phyloP scores from a whole-genome alignment of 2,888 invertebrate species.

The Drosophila picticornis region DNA sequence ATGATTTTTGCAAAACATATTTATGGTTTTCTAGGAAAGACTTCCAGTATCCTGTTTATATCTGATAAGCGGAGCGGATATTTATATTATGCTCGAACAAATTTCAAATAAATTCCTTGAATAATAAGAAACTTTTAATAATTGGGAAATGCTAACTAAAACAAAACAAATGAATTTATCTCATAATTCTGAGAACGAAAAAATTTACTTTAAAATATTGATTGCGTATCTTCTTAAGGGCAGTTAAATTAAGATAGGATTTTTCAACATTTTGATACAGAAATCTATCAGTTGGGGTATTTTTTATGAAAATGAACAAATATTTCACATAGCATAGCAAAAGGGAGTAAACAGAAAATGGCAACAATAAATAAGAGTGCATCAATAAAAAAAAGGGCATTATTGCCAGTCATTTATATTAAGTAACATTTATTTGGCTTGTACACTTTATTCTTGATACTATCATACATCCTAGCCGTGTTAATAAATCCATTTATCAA shows the following conservation, averaged over 20 bases:
- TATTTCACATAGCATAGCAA: neutral
- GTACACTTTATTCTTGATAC: neutral
- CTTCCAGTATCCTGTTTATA: neutral
- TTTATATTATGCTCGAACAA: neutral
- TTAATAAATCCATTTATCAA: neutral
- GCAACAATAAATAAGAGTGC: neutral
- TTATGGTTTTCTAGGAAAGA: neutral
- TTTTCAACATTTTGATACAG: neutral
- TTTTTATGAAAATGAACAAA: neutral
- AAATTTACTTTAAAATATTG: neutral
- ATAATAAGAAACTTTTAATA: neutral
- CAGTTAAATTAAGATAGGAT: neutral
- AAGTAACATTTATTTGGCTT: neutral
- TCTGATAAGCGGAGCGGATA: neutral
- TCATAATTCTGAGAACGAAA: neutral
- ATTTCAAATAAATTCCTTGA: neutral
- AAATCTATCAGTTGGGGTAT: neutral
- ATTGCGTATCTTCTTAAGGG: neutral
- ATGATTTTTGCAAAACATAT: neutral
- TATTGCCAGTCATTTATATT: neutral
- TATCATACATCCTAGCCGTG: neutral
- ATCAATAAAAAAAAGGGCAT: neutral
- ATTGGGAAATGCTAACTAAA: neutral
- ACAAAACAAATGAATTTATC: neutral
- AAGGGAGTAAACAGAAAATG: neutral